These are phyloP conservation scores for Himalopsyche kuldschensis DNA, from an alignment of 2,888 invertebrate genomes.

Conservation along the genomic window DNA sequence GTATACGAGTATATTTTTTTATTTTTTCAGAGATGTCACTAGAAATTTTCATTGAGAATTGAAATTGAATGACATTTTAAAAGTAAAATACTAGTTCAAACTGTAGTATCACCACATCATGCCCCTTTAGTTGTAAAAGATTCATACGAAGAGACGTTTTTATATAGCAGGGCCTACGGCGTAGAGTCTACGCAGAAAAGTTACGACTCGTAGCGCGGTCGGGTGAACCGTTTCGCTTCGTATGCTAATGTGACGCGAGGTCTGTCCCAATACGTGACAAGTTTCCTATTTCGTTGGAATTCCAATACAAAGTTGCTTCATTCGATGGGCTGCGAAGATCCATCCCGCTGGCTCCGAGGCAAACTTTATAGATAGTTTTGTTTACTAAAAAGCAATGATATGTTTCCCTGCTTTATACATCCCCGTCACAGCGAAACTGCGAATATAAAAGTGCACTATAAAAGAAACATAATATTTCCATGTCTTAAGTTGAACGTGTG, in stretches of 20 bases:
- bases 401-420: conserved; percentile 5
- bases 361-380: conserved; percentile 20
- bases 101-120: not conserved
- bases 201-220: not conserved
- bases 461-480: not conserved
- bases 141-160: not conserved
- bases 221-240: not conserved
- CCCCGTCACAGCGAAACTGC: not conserved
- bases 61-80: too few relatives aligned
- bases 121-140: not conserved
- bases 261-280: conserved; percentile 24
- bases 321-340: not conserved
- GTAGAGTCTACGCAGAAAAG: not conserved
- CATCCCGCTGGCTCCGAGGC: not conserved
- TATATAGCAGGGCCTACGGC: not conserved
- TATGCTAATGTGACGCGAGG: conserved; percentile 27
- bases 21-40: too few relatives aligned
- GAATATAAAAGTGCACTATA: not conserved
- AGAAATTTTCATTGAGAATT: too few relatives aligned
- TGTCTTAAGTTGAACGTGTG: too few relatives aligned
- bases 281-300: conserved; percentile 19
- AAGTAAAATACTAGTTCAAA: not conserved
- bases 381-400: conserved; percentile 14
- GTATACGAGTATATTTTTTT: too few relatives aligned
- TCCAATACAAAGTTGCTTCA: conserved; percentile 31